Conservation (phyloP, 2,888 invertebrate species). For the Leucoptera coffeella region DNA sequence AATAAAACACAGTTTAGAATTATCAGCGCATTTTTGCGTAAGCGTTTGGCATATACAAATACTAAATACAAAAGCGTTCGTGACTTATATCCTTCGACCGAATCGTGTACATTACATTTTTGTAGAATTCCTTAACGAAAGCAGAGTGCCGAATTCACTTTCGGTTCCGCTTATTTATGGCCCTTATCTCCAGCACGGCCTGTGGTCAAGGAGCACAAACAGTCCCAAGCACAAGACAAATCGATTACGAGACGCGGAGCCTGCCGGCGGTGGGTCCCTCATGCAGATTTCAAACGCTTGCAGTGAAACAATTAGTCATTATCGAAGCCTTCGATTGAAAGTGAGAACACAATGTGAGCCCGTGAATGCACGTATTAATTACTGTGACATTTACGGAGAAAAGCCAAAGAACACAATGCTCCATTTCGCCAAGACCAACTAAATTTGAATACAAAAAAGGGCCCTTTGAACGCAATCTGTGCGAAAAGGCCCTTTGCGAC, state of each 20-base stretch:
- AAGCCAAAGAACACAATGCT: too few species aligned
- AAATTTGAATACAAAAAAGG: too few species aligned
- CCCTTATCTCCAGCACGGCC: slow-evolving; percentile 43
- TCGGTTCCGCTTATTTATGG: slow-evolving; percentile 46
- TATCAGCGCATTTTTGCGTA: too few species aligned
- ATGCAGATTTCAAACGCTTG: slow-evolving; percentile 29
- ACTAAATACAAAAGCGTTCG: too few species aligned
- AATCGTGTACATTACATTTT: too few species aligned
- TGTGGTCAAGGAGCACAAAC: slow-evolving; percentile 40
- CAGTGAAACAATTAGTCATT: slow-evolving; percentile 20
- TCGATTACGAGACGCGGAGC: slow-evolving; percentile 47
- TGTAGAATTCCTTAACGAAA: too few species aligned
- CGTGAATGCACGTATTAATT: slow-evolving; percentile 33
- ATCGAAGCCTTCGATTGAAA: slow-evolving; percentile 26
- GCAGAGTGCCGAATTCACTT: slow-evolving; percentile 24
- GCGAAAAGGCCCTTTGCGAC: slow-evolving; percentile 19
- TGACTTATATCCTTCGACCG: too few species aligned
- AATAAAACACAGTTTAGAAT: too few species aligned
- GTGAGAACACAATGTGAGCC: slow-evolving; percentile 31
- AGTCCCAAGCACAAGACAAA: slow-evolving; percentile 48
- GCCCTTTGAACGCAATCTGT: slow-evolving; percentile 15
- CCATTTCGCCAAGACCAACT: too few species aligned
- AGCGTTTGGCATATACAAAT: too few species aligned
- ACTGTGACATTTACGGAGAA: slow-evolving; percentile 27
- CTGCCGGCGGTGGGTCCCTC: slow-evolving; percentile 35